phyloP scores from a whole-genome alignment of 2,113 vertebrate genomes.

The Shinisaurus crocodilurus region DNA sequence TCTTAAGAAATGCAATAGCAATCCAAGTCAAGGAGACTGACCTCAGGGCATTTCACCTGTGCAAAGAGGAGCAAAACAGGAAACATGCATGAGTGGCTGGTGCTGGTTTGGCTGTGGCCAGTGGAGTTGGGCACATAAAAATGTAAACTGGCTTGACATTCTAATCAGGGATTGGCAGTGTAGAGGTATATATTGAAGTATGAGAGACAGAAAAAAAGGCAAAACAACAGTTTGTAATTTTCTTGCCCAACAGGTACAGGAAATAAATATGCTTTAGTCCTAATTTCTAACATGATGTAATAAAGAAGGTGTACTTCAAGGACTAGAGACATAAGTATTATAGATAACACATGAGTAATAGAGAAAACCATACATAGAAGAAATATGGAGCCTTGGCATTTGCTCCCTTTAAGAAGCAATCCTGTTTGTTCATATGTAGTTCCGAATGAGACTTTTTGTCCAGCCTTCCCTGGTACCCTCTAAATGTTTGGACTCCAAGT shows the following conservation, averaged over 20 bases:
- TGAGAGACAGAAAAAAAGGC: background rate
- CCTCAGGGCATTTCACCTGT: background rate
- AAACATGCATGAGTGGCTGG: background rate
- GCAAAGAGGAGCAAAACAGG: slow-evolving; percentile 1
- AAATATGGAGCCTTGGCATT: background rate
- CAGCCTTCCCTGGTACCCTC: too few relatives aligned
- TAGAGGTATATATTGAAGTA: background rate
- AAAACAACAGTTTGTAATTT: background rate
- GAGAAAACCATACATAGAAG: background rate
- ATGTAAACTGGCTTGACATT: background rate
- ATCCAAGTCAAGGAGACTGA: background rate
- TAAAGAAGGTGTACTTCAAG: background rate
- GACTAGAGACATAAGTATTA: too few relatives aligned
- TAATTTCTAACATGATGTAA: background rate
- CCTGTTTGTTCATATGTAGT: background rate
- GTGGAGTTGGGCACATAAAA: background rate
- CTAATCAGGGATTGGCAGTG: background rate
- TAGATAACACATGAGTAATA: background rate
- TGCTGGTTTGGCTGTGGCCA: background rate
- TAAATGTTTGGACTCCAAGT: too few relatives aligned
- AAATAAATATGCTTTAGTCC: background rate
- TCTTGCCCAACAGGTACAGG: background rate
- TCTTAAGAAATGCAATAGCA: background rate
- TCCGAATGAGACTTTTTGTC: too few relatives aligned
- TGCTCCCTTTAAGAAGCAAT: background rate